Base-by-base conservation (phyloP, 2,113 vertebrate genomes). In the Herpetotheres cachinnans region DNA sequence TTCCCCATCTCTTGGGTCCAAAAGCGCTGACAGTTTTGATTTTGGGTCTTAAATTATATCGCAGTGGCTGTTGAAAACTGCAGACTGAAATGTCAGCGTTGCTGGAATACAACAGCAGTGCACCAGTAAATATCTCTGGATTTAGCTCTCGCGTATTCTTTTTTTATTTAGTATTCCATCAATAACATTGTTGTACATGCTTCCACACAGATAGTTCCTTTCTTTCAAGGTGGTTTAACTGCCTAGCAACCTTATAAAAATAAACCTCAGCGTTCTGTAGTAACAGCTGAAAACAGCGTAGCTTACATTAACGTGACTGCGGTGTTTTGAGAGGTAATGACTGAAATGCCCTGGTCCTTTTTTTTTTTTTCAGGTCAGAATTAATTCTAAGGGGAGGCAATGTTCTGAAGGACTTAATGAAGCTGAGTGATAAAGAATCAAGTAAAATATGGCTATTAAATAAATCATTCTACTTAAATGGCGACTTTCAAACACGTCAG, bases 191-290 rank as follows among this genome's bases (percentile, higher is more conserved):
- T 87, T 91, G 91, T 62, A 92, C 66, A 87, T 94, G 55, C 86
- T 91, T 95, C 87, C 81, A 90, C 62, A 91, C 49, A 91, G 56
- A 71, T 71, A 96, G 77, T 58, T 87, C 42, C 38, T 95, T 95
- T 90, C 66, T 86, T 95, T 93, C 91, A 89, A 94, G 58, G 84
- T 88, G 62, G 56, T 82, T 95, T 93, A 94, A 87, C 91, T 97
- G 94, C 93, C 93, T 97, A 94, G 91, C 65, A 95, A 97, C 77
- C 89, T 96, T 85, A 87, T 69, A 94, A 94, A 97, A 95, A 96
- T 93, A 95, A 85, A 82, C 58, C n/a, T 77, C 69, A 58, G 12
- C 73, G 58, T 82, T 94, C 22, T 87, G 42, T 91, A 82, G 76
- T 54, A 93, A 85, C 9, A 1, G 55, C 80, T 77, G 73, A 79